Conservation (phyloP, 2,797 vertebrate genomes). For the Helicolenus hilgendorfi region DNA sequence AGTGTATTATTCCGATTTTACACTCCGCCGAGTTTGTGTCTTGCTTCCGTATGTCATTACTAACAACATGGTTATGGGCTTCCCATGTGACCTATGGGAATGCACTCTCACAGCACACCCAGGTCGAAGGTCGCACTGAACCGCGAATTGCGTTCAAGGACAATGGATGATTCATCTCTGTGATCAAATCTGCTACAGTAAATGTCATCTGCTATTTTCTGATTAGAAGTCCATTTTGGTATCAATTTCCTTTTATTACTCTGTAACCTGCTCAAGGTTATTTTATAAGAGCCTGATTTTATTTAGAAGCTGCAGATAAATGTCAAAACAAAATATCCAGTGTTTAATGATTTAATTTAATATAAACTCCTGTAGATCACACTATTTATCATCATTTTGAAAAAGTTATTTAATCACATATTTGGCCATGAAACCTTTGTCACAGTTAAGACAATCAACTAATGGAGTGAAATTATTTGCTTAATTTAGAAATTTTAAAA, state of each 20-base stretch:
- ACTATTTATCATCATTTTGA: not conserved
- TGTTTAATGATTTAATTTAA: constrained; percentile 37
- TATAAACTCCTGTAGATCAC: not conserved
- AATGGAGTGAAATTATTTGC: not conserved
- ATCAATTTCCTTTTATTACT: constrained; percentile 65
- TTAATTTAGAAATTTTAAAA: not conserved
- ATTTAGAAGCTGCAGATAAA: constrained; percentile 46
- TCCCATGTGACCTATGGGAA: constrained; percentile 47
- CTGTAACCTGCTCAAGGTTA: constrained; percentile 56
- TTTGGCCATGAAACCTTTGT: not conserved
- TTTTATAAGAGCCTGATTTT: constrained; percentile 40
- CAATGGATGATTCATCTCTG: constrained; percentile 51
- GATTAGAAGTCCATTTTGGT: constrained; percentile 62
- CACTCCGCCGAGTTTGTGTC: constrained; percentile 44
- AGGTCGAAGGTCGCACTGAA: constrained; percentile 48
- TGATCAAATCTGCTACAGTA: constrained; percentile 39
- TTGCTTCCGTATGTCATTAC: not conserved
- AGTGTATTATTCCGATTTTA: constrained; percentile 53
- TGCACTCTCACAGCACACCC: not conserved
- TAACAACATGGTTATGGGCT: constrained; percentile 30
- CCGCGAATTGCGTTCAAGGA: constrained; percentile 45
- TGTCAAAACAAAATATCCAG: constrained; percentile 37
- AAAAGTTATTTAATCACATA: not conserved
- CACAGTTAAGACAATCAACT: not conserved
- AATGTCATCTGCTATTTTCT: constrained; percentile 52